Evolutionary conservation across 2,888 invertebrate species (phyloP).

Genomic region (Dryococelus australis): DNA sequence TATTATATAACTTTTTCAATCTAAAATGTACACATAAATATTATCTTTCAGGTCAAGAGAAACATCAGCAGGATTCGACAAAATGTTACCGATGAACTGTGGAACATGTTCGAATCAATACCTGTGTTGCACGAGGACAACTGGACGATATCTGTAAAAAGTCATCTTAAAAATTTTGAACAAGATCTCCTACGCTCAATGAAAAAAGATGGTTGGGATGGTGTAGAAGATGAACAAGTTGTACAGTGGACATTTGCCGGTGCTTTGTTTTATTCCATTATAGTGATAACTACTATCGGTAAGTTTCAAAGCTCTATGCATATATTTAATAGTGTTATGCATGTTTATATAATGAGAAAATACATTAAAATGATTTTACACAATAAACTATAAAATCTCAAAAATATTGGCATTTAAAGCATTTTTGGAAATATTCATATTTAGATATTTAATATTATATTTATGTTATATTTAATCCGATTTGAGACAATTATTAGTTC

Average conservation of each 20-base stretch:
- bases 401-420: too few relatives aligned
- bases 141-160: constrained; percentile 78
- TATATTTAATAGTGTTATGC: too few relatives aligned
- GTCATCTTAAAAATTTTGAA: constrained; percentile 68
- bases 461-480: too few relatives aligned
- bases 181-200: constrained; percentile 79
- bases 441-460: too few relatives aligned
- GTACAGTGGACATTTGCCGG: constrained; percentile 88
- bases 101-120: constrained; percentile 72
- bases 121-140: constrained; percentile 74
- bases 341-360: too few relatives aligned
- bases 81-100: constrained; percentile 80
- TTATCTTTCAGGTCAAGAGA: constrained; percentile 70
- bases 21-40: too few relatives aligned
- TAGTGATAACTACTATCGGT: constrained; percentile 97
- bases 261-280: constrained; percentile 92
- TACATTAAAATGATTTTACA: too few relatives aligned
- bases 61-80: constrained; percentile 75
- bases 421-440: too few relatives aligned
- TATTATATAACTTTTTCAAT: too few relatives aligned
- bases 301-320: constrained; percentile 54
- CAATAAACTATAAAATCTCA: too few relatives aligned
- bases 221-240: constrained; percentile 69
- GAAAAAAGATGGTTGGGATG: constrained; percentile 91
- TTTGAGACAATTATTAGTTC: too few relatives aligned